Conservation (phyloP, 2,113 vertebrate species). For the Caranx ignobilis region DNA sequence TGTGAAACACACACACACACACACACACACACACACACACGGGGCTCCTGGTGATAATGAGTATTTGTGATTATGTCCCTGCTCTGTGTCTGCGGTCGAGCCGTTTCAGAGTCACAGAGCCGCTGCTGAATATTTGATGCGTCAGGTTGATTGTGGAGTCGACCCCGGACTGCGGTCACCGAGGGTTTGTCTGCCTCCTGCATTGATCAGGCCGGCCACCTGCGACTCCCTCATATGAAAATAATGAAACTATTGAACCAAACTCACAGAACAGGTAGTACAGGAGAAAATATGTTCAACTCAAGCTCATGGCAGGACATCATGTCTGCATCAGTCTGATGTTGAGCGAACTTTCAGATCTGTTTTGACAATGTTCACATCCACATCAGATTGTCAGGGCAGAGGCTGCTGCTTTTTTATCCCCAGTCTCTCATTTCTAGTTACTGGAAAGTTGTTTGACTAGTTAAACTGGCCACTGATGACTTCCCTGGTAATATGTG, state of each 20-base stretch:
- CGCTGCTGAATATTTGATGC: slow-evolving; percentile 68
- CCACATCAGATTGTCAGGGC: too few relatives aligned
- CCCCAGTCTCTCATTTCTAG: too few relatives aligned
- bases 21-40: slow-evolving; percentile 20
- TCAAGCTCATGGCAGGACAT: neutral
- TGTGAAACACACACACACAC: slow-evolving; percentile 22
- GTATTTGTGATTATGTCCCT: slow-evolving; percentile 47
- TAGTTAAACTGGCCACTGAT: too few relatives aligned
- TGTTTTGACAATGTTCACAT: too few relatives aligned
- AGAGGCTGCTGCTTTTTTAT: too few relatives aligned
- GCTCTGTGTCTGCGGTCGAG: slow-evolving; percentile 9
- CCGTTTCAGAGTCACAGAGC: slow-evolving; percentile 22
- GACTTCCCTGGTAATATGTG: too few relatives aligned
- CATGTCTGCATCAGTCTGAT: too few relatives aligned
- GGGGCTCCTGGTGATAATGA: slow-evolving; percentile 36
- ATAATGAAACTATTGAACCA: slow-evolving; percentile 52
- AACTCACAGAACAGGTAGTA: slow-evolving; percentile 13
- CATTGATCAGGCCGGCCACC: slow-evolving; percentile 49
- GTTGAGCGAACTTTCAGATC: too few relatives aligned
- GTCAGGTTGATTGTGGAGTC: slow-evolving; percentile 56
- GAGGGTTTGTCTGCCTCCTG: slow-evolving; percentile 16
- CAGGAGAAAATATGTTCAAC: slow-evolving; percentile 10
- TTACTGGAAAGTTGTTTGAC: too few relatives aligned
- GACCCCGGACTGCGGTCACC: slow-evolving; percentile 35
- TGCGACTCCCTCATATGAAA: slow-evolving; percentile 40